These are phyloP conservation scores for Lutraria rhynchaena DNA, from an alignment of 1,140 invertebrate genomes.

Conservation along the genomic window DNA sequence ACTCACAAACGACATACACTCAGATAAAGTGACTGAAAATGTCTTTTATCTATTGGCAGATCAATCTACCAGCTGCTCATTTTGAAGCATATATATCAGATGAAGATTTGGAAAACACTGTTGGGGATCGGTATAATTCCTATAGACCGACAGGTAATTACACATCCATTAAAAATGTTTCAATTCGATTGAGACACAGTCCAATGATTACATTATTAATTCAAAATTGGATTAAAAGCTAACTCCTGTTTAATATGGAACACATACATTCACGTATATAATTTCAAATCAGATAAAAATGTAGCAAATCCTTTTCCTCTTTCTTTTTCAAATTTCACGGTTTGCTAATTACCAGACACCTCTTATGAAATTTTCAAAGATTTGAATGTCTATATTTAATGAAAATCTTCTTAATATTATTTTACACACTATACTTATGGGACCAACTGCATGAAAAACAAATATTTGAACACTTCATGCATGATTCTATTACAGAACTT, in stretches of 20 bases:
- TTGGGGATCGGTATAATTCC: neutral
- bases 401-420: neutral
- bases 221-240: neutral
- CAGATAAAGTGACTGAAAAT: no score
- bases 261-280: neutral
- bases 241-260: neutral
- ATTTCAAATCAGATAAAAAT: neutral
- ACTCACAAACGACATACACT: no score
- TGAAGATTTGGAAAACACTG: neutral
- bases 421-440: neutral
- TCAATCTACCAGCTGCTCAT: constrained; percentile 14
- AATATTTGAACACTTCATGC: neutral
- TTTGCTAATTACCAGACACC: neutral
- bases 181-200: neutral
- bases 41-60: no score
- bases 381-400: neutral
- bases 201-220: neutral
- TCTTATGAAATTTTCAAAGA: neutral
- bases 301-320: neutral
- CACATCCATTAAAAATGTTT: no score
- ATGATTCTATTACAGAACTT: neutral
- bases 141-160: neutral
- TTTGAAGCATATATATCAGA: neutral
- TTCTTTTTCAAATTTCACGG: no score
- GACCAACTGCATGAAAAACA: neutral